Evolutionary conservation across 1,140 invertebrate genomes (phyloP).

Genomic region (Trissolcus basalis): DNA sequence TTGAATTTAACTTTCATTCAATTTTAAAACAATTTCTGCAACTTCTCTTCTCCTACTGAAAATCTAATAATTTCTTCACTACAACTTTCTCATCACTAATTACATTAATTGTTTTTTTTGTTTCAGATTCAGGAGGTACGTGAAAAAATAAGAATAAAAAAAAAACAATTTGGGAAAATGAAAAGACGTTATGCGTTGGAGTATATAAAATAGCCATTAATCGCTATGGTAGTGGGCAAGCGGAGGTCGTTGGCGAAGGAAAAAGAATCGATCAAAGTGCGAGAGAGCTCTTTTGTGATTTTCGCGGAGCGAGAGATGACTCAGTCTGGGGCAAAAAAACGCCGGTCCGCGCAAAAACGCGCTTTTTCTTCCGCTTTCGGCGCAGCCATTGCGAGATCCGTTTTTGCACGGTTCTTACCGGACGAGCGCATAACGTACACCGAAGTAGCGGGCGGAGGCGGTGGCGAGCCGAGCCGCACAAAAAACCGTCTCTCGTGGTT

Average conservation of each 20-base stretch:
- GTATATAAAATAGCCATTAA: constrained; percentile 61
- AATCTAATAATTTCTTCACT: too few species aligned
- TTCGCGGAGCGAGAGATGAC: constrained; percentile 60
- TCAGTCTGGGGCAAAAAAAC: constrained; percentile 62
- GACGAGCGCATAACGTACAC: constrained; percentile 55
- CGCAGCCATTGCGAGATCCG: constrained; percentile 61
- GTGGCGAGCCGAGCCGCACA: constrained; percentile 48
- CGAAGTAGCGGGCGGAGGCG: constrained; percentile 55
- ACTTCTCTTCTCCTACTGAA: too few species aligned
- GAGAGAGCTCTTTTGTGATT: constrained; percentile 60
- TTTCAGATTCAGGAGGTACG: not conserved
- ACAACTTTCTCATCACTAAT: too few species aligned
- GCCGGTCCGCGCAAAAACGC: constrained; percentile 64
- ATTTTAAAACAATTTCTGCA: too few species aligned
- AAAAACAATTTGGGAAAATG: constrained; percentile 50
- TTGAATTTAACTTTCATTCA: too few species aligned
- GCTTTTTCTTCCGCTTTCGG: constrained; percentile 67
- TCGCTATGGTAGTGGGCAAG: constrained; percentile 43
- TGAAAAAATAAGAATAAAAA: constrained; percentile 23
- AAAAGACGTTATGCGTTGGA: constrained; percentile 57
- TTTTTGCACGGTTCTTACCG: constrained; percentile 59
- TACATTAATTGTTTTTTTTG: too few species aligned
- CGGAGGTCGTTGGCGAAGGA: constrained; percentile 57
- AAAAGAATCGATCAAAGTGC: constrained; percentile 62
- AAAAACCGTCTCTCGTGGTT: constrained; percentile 59